Evolutionary conservation across 1,140 invertebrate species (phyloP).

Genomic region (Battus philenor): DNA sequence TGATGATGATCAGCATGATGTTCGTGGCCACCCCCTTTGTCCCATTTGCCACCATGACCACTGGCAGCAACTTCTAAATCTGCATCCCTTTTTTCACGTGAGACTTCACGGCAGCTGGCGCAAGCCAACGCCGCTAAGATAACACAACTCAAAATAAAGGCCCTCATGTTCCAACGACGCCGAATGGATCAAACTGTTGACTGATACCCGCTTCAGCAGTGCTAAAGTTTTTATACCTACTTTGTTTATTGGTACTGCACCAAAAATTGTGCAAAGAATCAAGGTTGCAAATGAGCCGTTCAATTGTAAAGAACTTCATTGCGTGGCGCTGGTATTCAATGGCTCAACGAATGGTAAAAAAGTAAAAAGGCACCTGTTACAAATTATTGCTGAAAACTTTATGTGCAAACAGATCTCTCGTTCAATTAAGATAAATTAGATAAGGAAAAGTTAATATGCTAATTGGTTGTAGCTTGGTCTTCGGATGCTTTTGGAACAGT

Average conservation of each 20-base stretch:
- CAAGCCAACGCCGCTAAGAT: conserved; percentile 50
- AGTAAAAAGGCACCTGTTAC: no score
- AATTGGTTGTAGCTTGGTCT: no score
- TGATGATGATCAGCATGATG: conserved; percentile 71
- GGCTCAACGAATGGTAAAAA: conserved; percentile 31
- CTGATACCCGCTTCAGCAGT: conserved; percentile 43
- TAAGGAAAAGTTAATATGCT: no score
- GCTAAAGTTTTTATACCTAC: conserved; percentile 60
- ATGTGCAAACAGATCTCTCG: no score
- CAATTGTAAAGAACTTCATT: conserved; percentile 36
- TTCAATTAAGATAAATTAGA: no score
- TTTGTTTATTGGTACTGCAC: conserved; percentile 49
- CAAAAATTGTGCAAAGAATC: conserved; percentile 55
- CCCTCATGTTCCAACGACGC: conserved; percentile 55
- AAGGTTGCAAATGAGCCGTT: conserved; percentile 52
- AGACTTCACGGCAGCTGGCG: conserved; percentile 48
- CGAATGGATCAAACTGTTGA: conserved; percentile 40
- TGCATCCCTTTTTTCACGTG: conserved; percentile 60
- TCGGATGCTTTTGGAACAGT: no score
- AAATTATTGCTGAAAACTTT: no score
- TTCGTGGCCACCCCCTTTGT: conserved; percentile 75
- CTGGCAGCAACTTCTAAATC: conserved; percentile 76
- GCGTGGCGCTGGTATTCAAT: conserved; percentile 33
- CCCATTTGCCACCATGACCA: conserved; percentile 75
- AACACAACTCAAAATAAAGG: conserved; percentile 48